phyloP scores from a whole-genome alignment of 2,797 vertebrate genomes.

The Babyrousa celebensis region DNA sequence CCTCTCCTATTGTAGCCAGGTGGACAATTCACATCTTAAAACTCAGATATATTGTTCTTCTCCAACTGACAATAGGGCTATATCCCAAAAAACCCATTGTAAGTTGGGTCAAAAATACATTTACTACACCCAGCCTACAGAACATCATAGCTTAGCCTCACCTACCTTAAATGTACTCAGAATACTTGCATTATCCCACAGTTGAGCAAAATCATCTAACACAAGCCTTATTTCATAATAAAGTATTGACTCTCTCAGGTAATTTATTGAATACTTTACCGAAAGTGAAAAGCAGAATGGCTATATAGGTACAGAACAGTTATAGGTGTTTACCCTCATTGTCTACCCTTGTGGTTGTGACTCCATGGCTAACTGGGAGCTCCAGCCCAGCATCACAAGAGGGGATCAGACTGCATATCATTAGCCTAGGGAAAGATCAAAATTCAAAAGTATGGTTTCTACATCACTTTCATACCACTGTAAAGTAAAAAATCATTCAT shows the following conservation, averaged over 20 bases:
- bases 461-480: not conserved
- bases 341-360: no score
- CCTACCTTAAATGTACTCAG: not conserved
- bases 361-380: not conserved
- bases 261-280: not conserved
- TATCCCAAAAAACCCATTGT: not conserved
- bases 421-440: not conserved
- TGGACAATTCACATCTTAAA: constrained; percentile 34
- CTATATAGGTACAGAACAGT: not conserved
- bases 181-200: not conserved
- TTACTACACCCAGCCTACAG: not conserved
- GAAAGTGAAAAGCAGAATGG: not conserved
- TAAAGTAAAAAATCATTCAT: not conserved
- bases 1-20: not conserved
- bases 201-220: not conserved
- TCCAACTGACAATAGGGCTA: not conserved
- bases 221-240: not conserved
- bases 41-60: not conserved
- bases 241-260: not conserved
- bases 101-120: not conserved
- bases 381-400: not conserved
- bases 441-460: not conserved
- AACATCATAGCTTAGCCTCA: not conserved
- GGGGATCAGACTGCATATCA: not conserved
- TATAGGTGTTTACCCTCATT: no score